phyloP scores from a whole-genome alignment of 30 jellyfish, hydroid and myxozoan species.

The Catostylus mosaicus region DNA sequence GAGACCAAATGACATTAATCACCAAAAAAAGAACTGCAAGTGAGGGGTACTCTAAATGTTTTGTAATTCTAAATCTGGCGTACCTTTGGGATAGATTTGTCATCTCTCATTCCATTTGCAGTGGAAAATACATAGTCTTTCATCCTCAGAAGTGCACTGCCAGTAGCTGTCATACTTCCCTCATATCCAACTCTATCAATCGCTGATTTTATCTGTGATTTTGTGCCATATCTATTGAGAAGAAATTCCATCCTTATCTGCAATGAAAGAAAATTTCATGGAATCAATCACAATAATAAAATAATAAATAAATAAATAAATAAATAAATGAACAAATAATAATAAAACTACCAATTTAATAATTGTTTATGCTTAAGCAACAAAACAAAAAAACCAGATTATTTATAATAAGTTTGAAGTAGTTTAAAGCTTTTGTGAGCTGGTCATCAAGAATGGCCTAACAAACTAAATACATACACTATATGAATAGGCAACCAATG shows the following conservation, averaged over 20 bases:
- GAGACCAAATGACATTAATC: no score
- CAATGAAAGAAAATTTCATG: background rate
- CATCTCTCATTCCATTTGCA: slow-evolving; percentile 79
- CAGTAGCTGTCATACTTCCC: slow-evolving; percentile 93
- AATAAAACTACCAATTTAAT: background rate
- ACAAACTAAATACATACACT: slow-evolving; percentile 23
- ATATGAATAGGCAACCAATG: slow-evolving; percentile 76
- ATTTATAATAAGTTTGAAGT: no score
- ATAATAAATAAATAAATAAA: no score
- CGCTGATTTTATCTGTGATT: slow-evolving; percentile 66
- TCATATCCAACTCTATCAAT: slow-evolving; percentile 72
- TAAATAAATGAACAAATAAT: background rate
- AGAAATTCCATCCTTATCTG: slow-evolving; percentile 12
- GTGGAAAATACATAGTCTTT: slow-evolving; percentile 48
- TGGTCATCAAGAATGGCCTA: no score
- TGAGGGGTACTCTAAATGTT: no score
- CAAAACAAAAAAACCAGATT: no score
- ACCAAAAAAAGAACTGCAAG: no score
- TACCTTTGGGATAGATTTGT: slow-evolving; percentile 93
- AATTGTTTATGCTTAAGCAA: background rate
- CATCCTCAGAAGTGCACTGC: slow-evolving; percentile 87
- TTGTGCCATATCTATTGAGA: slow-evolving; percentile 37
- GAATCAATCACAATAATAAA: no score
- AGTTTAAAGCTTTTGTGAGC: no score
- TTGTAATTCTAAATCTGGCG: background rate